These are phyloP conservation scores for Terrapene triunguis DNA, from an alignment of 2,113 vertebrate genomes.

Conservation along the genomic window DNA sequence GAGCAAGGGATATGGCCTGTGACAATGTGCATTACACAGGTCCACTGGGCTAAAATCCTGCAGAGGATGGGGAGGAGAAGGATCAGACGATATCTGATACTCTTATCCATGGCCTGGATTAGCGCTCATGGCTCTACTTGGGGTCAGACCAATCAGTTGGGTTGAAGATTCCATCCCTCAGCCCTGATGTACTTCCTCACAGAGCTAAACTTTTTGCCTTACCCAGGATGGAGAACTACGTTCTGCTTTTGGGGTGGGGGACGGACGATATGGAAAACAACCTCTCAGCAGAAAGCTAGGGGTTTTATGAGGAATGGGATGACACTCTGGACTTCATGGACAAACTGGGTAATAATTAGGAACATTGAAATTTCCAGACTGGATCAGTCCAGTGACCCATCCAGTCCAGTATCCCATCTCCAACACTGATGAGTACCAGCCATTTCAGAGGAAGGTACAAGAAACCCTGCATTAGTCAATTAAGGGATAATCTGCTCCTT, in stretches of 20 bases:
- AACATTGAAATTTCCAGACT: neutral
- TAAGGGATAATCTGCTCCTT: neutral
- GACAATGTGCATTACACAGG: neutral
- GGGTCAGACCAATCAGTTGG: neutral
- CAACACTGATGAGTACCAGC: neutral
- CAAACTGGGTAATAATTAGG: neutral
- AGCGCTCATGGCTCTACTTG: neutral
- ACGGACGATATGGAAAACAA: neutral
- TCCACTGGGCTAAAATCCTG: neutral
- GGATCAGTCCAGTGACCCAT: neutral
- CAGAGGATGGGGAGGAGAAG: neutral
- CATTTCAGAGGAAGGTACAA: neutral
- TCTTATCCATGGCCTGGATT: neutral
- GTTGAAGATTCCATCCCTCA: neutral
- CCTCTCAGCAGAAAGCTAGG: neutral
- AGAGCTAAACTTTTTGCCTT: neutral
- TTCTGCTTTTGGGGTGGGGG: neutral
- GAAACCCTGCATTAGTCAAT: neutral
- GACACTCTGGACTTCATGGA: neutral
- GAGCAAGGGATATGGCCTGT: neutral
- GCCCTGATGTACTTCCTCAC: neutral
- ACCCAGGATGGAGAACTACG: neutral
- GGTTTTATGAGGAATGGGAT: neutral
- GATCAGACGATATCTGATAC: neutral
- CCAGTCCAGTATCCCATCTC: neutral